These are phyloP conservation scores for Lasioglossum lativentre DNA, from an alignment of 2,888 invertebrate species.

Conservation along the genomic window DNA sequence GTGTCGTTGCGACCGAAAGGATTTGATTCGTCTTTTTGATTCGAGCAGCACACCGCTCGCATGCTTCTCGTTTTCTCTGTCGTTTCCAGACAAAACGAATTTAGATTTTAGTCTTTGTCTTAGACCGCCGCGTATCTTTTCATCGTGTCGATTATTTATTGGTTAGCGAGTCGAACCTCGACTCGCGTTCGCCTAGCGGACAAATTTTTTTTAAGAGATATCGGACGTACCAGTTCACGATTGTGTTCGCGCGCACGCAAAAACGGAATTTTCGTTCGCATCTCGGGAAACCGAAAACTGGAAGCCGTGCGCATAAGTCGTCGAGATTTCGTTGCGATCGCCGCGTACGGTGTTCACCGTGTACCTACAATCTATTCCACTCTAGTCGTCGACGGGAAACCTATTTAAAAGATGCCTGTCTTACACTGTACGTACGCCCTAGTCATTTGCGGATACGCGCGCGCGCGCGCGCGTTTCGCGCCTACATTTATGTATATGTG, in stretches of 20 bases:
- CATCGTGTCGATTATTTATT: neutral
- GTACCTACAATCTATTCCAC: slow-evolving; percentile 46
- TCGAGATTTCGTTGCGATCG: neutral
- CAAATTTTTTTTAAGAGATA: too few relatives aligned
- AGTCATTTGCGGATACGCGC: slow-evolving; percentile 81
- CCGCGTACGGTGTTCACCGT: neutral
- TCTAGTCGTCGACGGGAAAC: slow-evolving; percentile 67
- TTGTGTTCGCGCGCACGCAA: neutral
- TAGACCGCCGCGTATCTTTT: neutral
- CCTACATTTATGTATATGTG: slow-evolving; percentile 65
- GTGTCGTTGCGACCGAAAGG: too few relatives aligned
- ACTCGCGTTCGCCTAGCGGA: neutral
- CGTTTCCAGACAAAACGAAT: neutral
- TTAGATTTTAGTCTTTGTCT: neutral
- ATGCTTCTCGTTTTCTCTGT: neutral
- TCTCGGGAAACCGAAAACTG: neutral
- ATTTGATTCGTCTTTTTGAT: neutral
- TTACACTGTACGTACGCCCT: slow-evolving; percentile 75
- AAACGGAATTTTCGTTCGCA: neutral
- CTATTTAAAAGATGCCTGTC: slow-evolving; percentile 72
- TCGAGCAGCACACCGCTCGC: neutral
- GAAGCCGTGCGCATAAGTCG: neutral
- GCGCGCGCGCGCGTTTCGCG: slow-evolving; percentile 32
- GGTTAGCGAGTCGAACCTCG: neutral
- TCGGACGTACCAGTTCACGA: neutral